Percentiles rank a stretch among this genome's conserved stretches.
Conservation (phyloP, 2,888 invertebrate genomes). For the Pasiphila rectangulata region DNA sequence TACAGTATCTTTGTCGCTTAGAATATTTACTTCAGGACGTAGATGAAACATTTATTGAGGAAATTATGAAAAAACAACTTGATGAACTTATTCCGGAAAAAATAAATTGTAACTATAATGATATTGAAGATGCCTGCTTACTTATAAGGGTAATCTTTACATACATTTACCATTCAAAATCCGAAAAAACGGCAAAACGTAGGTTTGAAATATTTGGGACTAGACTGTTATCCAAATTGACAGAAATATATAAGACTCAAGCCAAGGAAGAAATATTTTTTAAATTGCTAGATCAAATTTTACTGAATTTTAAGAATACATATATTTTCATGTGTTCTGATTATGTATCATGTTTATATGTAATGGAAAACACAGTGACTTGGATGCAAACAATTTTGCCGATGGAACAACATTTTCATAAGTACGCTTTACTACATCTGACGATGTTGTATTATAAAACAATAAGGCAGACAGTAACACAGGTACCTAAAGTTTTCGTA, state of each 20-base stretch:
- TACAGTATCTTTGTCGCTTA: conserved; percentile 34
- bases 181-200: conserved; percentile 35
- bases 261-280: conserved; percentile 6
- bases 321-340: conserved; percentile 43
- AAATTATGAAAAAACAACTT: not conserved
- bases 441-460: conserved; percentile 55
- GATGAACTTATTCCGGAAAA: conserved; percentile 30
- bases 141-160: conserved; percentile 47
- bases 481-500: conserved; percentile 33
- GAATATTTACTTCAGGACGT: conserved; percentile 22
- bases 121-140: conserved; percentile 22
- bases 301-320: conserved; percentile 43
- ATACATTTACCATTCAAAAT: conserved; percentile 45
- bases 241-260: conserved; percentile 11
- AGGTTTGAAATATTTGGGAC: conserved; percentile 40
- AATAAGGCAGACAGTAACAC: conserved; percentile 37
- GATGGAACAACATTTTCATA: conserved; percentile 43
- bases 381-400: conserved; percentile 46
- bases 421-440: conserved; percentile 46
- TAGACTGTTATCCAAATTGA: conserved; percentile 43
- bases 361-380: conserved; percentile 41
- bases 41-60: conserved; percentile 22
- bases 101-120: conserved; percentile 18
- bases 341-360: conserved; percentile 44
- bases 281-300: conserved; percentile 35